Conservation (phyloP, 1,140 invertebrate species). For the Antheraea pernyi region DNA sequence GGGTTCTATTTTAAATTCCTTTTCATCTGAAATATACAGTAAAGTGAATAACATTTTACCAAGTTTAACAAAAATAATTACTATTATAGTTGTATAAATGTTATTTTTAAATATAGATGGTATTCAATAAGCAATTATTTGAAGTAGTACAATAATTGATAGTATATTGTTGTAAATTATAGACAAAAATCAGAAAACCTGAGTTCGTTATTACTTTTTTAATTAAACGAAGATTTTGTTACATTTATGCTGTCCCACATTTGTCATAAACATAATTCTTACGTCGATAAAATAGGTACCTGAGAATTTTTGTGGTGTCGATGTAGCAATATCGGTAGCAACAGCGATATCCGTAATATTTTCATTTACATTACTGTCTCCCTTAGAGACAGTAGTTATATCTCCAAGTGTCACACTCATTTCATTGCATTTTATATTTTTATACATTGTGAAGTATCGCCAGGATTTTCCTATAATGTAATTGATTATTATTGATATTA, state of each 20-base stretch:
- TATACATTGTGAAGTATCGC: slow-evolving; percentile 43
- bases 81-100: no score
- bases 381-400: slow-evolving; percentile 21
- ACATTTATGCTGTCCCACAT: no score
- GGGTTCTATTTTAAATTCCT: slow-evolving; percentile 31
- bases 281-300: slow-evolving; percentile 15
- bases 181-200: no score
- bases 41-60: background rate
- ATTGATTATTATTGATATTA: no score
- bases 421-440: slow-evolving; percentile 30
- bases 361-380: slow-evolving; percentile 24
- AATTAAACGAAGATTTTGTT: background rate
- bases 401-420: slow-evolving; percentile 26
- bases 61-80: no score
- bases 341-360: slow-evolving; percentile 21
- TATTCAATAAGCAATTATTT: no score
- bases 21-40: slow-evolving; percentile 33
- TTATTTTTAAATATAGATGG: no score
- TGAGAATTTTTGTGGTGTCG: slow-evolving; percentile 56
- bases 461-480: slow-evolving; percentile 44
- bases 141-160: no score
- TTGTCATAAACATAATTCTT: no score
- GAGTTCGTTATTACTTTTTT: no score
- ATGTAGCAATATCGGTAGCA: slow-evolving; percentile 42
- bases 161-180: no score